Evolutionary conservation across 2,888 invertebrate species (phyloP).

Genomic region (Tipula helvola): DNA sequence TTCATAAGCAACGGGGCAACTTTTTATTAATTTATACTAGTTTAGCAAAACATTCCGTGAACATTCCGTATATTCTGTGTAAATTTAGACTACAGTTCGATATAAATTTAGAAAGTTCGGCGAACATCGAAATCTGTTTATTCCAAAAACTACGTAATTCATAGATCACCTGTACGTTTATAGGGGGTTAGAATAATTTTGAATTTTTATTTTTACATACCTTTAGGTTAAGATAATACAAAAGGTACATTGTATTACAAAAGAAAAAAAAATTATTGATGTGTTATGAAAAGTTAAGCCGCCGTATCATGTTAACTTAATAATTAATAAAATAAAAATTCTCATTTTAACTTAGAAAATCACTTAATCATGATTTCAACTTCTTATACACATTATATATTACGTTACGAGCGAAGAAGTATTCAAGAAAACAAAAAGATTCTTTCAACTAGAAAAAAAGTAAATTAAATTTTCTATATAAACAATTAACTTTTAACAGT

Average conservation of each 20-base stretch:
- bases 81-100: too few species aligned
- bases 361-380: neutral
- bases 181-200: neutral
- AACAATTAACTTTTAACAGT: constrained; percentile 4
- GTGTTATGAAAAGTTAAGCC: neutral
- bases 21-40: too few species aligned
- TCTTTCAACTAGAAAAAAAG: neutral
- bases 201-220: neutral
- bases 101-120: too few species aligned
- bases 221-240: neutral
- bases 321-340: neutral
- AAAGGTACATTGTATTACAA: neutral
- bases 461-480: neutral
- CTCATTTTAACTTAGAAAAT: neutral
- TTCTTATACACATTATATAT: neutral
- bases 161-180: neutral
- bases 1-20: too few species aligned
- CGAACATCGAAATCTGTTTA: too few species aligned
- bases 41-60: too few species aligned
- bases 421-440: neutral
- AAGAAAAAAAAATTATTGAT: neutral
- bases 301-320: neutral
- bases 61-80: too few species aligned
- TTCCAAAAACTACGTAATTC: too few species aligned
- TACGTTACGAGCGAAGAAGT: neutral